Percentiles rank a stretch among this genome's conserved stretches.
Evolutionary conservation across 2,113 vertebrate genomes (phyloP).

Genomic region (Sebastes schlegelii): DNA sequence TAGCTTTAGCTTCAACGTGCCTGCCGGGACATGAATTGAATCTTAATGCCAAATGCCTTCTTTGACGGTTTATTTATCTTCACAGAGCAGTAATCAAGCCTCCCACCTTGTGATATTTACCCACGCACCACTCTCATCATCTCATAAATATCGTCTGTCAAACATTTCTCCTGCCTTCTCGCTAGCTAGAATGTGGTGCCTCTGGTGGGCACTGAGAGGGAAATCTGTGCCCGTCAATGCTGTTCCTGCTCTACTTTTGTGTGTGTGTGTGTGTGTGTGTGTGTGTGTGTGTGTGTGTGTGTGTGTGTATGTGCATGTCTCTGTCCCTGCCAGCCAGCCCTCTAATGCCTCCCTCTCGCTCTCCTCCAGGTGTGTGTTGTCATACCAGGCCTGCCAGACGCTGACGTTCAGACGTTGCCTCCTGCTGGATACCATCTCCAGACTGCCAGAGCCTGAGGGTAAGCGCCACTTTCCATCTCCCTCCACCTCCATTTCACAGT

Average conservation of each 20-base stretch:
- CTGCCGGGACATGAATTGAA: constrained; percentile 52
- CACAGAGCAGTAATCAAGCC: constrained; percentile 67
- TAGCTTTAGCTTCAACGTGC: neutral
- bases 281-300: constrained; percentile 8
- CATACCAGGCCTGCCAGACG: constrained; percentile 96
- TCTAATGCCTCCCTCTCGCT: constrained; percentile 60
- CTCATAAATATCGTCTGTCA: constrained; percentile 61
- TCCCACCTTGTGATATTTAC: constrained; percentile 79
- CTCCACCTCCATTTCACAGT: constrained; percentile 53
- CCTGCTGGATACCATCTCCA: constrained; percentile 93
- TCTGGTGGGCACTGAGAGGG: constrained; percentile 62
- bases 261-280: neutral
- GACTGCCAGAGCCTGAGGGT: constrained; percentile 93
- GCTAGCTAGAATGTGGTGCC: constrained; percentile 40
- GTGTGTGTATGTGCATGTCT: constrained; percentile 12
- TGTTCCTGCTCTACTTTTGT: constrained; percentile 54
- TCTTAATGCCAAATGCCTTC: constrained; percentile 51
- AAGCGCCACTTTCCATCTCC: constrained; percentile 76
- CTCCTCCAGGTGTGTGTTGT: constrained; percentile 92
- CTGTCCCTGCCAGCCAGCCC: constrained; percentile 50
- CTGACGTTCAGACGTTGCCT: constrained; percentile 94
- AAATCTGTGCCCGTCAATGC: constrained; percentile 50
- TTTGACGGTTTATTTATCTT: constrained; percentile 72
- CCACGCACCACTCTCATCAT: constrained; percentile 49
- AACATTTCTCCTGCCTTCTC: constrained; percentile 36